Evolutionary conservation across 2,888 invertebrate species (phyloP), one percentile per base, ranked within the genome.

Genomic region (Zeuzera pyrina): DNA sequence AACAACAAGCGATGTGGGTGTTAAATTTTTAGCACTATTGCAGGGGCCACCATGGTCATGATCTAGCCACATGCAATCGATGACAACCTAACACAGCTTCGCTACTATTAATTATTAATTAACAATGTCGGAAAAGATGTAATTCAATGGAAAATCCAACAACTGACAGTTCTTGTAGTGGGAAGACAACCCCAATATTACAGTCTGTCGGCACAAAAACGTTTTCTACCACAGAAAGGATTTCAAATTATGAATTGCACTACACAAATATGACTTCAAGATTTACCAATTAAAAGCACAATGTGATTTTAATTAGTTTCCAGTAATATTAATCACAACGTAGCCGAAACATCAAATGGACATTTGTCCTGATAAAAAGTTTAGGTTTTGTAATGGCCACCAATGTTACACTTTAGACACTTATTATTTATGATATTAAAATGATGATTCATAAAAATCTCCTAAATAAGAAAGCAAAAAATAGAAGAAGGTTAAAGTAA

Each of bases 301-400:
- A 25, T 5, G 52, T 53, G 56, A 70, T 66, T 69, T 69, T 62
- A 60, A 57, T 57, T 60, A 53, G 52, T 66, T 68, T 61, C 49
- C 48, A 49, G n/a, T n/a, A 56, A 63, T 65, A 81, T 79, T 76
- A 78, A 77, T 76, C 78, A 79, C 79, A 78, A 77, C 77, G 79
- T 81, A 81, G 81, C 81, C 81, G 79, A 81, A 83, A 81, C 83
- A 83, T 81, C 83, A 78, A 79, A 72, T 79, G 76, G 83, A 81
- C 79, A 79, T 78, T 81, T 71, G 77, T 77, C 69, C 74, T 65
- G 79, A 73, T 78, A 79, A 78, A 76, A 81, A 81, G 76, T 79
- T 83, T 79, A 76, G 76, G 70, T 77, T 79, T 83, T 78, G 83
- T 81, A 83, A 83, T 83, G 83, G 83, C 83, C 81, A 81, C 81